Conservation (phyloP, 1,140 invertebrate genomes). For the Drosophila fuyamai region DNA sequence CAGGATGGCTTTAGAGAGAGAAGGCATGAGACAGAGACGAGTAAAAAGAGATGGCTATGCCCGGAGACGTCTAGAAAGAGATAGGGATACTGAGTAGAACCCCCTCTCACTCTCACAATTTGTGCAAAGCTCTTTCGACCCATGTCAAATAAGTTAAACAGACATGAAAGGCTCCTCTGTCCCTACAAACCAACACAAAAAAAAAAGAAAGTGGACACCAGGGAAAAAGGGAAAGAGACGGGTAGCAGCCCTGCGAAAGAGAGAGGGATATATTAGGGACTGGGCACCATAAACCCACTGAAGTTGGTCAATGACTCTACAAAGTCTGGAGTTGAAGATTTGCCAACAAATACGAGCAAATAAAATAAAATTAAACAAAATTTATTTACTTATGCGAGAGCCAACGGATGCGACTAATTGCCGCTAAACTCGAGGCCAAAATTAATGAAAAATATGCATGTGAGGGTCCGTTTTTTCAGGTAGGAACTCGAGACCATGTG, state of each 20-base stretch:
- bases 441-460: slow-evolving; percentile 66
- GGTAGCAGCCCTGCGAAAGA: background rate
- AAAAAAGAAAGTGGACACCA: slow-evolving; percentile 48
- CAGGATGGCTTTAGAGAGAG: slow-evolving; percentile 30
- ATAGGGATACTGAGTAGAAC: background rate
- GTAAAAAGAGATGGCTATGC: slow-evolving; percentile 5
- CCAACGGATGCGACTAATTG: slow-evolving; percentile 75
- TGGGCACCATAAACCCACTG: slow-evolving; percentile 16
- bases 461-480: slow-evolving; percentile 32
- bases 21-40: slow-evolving; percentile 5
- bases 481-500: slow-evolving; percentile 30
- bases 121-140: slow-evolving; percentile 42
- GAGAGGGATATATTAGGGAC: slow-evolving; percentile 2
- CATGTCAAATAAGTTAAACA: slow-evolving; percentile 76
- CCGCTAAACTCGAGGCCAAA: slow-evolving; percentile 64
- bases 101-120: slow-evolving; percentile 8
- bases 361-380: slow-evolving; percentile 53
- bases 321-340: slow-evolving; percentile 56
- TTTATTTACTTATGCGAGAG: slow-evolving; percentile 47
- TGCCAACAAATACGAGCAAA: slow-evolving; percentile 43
- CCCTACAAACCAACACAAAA: slow-evolving; percentile 35
- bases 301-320: slow-evolving; percentile 62
- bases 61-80: background rate
- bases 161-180: slow-evolving; percentile 53
- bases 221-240: slow-evolving; percentile 23